phyloP scores from a whole-genome alignment of 2,888 invertebrate species.

The Thereva nobilitata region DNA sequence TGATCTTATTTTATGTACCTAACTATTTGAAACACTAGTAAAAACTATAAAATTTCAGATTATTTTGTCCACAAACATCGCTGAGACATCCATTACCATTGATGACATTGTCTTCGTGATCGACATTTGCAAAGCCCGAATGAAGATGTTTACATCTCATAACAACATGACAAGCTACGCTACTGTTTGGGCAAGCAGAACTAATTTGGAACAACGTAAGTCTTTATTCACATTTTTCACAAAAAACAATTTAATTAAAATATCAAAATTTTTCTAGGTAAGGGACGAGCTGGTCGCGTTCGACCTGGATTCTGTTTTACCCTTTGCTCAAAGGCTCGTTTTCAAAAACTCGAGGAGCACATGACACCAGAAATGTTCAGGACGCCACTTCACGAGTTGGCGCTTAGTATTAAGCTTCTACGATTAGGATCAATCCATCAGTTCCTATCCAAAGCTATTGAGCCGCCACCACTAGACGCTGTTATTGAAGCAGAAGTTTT shows the following conservation, averaged over 20 bases:
- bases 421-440: slow-evolving; percentile 89
- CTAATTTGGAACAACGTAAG: slow-evolving; percentile 84
- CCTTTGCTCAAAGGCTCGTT: slow-evolving; percentile 79
- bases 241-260: not conserved
- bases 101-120: slow-evolving; percentile 98
- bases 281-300: slow-evolving; percentile 95
- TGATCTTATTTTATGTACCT: too few relatives aligned
- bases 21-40: not conserved
- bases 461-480: slow-evolving; percentile 96
- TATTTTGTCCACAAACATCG: slow-evolving; percentile 96
- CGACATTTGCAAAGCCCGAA: slow-evolving; percentile 95
- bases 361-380: slow-evolving; percentile 97
- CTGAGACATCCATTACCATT: slow-evolving; percentile 97
- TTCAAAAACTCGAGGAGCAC: slow-evolving; percentile 78
- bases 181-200: slow-evolving; percentile 93
- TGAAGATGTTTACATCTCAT: slow-evolving; percentile 96
- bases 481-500: slow-evolving; percentile 95
- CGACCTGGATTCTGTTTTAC: slow-evolving; percentile 93
- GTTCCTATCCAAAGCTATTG: slow-evolving; percentile 93
- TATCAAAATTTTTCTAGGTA: slow-evolving; percentile 59
- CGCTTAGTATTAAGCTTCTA: slow-evolving; percentile 84
- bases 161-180: slow-evolving; percentile 99
- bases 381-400: slow-evolving; percentile 93
- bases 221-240: slow-evolving; percentile 20
- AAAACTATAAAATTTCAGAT: slow-evolving; percentile 63